Conservation (phyloP, 2,113 vertebrate genomes). For the Neotoma lepida region DNA sequence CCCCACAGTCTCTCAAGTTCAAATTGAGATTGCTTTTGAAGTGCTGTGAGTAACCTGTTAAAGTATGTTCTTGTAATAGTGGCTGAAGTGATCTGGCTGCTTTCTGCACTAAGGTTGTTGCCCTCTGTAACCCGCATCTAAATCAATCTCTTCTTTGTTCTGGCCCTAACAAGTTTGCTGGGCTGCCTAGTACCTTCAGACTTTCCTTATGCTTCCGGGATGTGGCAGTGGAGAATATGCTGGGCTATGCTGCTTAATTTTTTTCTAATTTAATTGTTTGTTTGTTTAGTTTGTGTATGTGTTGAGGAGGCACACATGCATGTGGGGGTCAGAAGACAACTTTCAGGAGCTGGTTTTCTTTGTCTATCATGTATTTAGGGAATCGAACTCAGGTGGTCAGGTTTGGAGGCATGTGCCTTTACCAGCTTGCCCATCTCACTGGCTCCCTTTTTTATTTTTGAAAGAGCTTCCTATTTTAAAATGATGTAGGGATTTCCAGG, state of each 20-base stretch:
- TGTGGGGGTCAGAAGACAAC: not conserved
- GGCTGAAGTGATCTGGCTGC: constrained; percentile 44
- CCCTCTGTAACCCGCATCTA: constrained; percentile 12
- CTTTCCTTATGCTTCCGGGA: constrained; percentile 23
- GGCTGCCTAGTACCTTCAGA: not conserved
- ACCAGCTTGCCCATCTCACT: not conserved
- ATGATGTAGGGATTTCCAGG: not conserved
- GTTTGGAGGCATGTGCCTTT: not conserved
- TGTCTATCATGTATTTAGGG: not conserved
- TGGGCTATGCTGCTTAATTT: not conserved
- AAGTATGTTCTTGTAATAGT: constrained; percentile 45
- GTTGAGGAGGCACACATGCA: not conserved
- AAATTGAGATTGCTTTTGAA: constrained; percentile 34
- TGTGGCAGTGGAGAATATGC: not conserved
- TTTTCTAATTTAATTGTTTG: not conserved
- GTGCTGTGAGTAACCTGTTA: constrained; percentile 36
- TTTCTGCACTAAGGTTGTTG: constrained; percentile 21
- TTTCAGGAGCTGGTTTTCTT: not conserved
- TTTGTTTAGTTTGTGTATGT: not conserved
- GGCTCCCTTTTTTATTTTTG: not conserved
- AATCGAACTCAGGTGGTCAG: not conserved
- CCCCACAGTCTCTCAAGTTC: not conserved
- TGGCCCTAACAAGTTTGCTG: constrained; percentile 15
- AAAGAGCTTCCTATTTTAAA: not conserved
- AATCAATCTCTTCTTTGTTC: constrained; percentile 42